These are phyloP conservation scores for Chrysocyon brachyurus DNA, from an alignment of 2,797 vertebrate species.

Conservation along the genomic window DNA sequence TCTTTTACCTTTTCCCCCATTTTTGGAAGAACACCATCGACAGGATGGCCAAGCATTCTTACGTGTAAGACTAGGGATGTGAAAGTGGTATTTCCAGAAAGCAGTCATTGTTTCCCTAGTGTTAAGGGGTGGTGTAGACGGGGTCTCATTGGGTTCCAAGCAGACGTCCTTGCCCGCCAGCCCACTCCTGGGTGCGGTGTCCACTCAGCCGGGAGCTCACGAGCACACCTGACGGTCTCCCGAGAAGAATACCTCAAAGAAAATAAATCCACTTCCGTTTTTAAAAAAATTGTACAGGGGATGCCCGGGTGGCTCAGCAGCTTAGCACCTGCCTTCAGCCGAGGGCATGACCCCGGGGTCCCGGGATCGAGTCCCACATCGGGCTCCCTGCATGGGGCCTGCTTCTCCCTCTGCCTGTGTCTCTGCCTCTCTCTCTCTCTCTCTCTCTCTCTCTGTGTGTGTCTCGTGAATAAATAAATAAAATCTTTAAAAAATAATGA, in stretches of 20 bases:
- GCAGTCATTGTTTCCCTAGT: accelerated
- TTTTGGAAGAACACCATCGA: neutral
- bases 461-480: too few relatives aligned
- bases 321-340: too few relatives aligned
- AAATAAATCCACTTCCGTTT: neutral
- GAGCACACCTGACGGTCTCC: accelerated
- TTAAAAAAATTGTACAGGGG: too few relatives aligned
- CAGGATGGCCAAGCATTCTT: neutral
- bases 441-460: too few relatives aligned
- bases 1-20: accelerated
- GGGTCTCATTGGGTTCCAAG: neutral
- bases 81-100: neutral
- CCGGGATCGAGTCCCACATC: too few relatives aligned
- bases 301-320: too few relatives aligned
- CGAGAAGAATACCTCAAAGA: neutral
- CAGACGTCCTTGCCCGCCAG: accelerated
- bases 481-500: too few relatives aligned
- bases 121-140: accelerated
- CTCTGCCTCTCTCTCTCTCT: too few relatives aligned
- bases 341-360: too few relatives aligned
- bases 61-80: accelerated
- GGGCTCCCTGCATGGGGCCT: too few relatives aligned
- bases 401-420: too few relatives aligned
- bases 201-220: neutral
- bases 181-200: neutral